phyloP scores from a whole-genome alignment of 2,113 vertebrate genomes.

The Erythrocercus mccallii region DNA sequence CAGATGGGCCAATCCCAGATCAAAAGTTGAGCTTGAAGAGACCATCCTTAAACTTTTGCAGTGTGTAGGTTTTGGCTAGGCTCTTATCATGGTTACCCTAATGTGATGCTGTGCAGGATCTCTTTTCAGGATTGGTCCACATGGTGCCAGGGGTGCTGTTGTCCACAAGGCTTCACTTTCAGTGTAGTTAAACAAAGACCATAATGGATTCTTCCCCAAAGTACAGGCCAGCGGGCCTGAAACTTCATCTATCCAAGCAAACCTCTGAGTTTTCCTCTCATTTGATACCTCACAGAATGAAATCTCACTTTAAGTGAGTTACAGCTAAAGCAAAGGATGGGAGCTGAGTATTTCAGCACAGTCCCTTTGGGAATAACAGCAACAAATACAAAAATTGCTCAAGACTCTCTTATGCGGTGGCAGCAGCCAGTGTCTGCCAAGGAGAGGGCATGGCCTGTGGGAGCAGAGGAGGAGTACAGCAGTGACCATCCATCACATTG shows the following conservation, averaged over 20 bases:
- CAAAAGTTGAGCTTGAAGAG: neutral
- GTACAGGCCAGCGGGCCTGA: neutral
- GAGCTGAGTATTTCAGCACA: neutral
- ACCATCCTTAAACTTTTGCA: neutral
- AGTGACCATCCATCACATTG: neutral
- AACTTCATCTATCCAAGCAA: neutral
- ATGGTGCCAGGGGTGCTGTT: neutral
- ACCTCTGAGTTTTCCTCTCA: neutral
- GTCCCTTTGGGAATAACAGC: neutral
- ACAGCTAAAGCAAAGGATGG: neutral
- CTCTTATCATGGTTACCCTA: neutral
- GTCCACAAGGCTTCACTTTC: neutral
- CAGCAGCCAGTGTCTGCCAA: neutral
- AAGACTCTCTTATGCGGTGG: neutral
- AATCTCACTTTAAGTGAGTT: neutral
- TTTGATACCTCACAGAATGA: neutral
- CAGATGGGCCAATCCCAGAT: neutral
- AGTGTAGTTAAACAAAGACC: neutral
- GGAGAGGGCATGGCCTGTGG: neutral
- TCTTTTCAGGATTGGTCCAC: neutral
- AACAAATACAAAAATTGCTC: neutral
- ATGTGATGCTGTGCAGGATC: neutral
- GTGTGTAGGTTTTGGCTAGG: neutral
- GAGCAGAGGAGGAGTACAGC: neutral
- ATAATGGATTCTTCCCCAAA: neutral